A percentile compares a stretch with the other conserved stretches of the same genome.
phyloP scores from a whole-genome alignment of 2,797 vertebrate species.

The Platyrinchus mystaceus region DNA sequence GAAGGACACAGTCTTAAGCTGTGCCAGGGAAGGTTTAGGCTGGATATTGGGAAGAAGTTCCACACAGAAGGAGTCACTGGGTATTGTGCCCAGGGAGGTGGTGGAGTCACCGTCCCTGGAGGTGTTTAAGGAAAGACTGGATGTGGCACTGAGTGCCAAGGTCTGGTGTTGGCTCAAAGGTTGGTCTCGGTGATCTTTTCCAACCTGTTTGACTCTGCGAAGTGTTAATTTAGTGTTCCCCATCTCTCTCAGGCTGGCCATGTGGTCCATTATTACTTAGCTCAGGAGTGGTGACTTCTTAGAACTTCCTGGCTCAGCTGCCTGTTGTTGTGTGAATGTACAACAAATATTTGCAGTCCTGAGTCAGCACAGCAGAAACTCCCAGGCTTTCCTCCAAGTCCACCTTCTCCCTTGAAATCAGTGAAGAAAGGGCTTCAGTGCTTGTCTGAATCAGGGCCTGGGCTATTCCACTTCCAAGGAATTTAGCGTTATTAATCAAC shows the following conservation, averaged over 20 bases:
- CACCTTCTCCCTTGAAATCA: neutral
- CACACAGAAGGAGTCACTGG: neutral
- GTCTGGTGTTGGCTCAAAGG: neutral
- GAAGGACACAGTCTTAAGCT: neutral
- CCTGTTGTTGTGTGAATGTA: neutral
- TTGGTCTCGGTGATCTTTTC: neutral
- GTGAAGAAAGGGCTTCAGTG: neutral
- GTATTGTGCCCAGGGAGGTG: neutral
- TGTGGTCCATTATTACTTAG: fast-evolving
- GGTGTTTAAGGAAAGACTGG: neutral
- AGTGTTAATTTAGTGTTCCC: neutral
- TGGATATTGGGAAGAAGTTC: neutral
- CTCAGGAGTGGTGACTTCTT: neutral
- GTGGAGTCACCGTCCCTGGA: neutral
- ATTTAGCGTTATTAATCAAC: neutral
- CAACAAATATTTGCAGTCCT: neutral
- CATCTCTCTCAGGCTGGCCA: fast-evolving
- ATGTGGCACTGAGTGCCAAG: neutral
- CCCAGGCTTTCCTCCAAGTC: neutral
- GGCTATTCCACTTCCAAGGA: neutral
- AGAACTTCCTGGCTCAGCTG: neutral
- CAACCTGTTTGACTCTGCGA: neutral
- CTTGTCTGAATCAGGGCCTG: neutral
- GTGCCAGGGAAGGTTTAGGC: neutral
- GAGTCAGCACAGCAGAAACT: neutral